Conservation (phyloP, 2,797 vertebrate genomes). For the Peromyscus melanophrys region DNA sequence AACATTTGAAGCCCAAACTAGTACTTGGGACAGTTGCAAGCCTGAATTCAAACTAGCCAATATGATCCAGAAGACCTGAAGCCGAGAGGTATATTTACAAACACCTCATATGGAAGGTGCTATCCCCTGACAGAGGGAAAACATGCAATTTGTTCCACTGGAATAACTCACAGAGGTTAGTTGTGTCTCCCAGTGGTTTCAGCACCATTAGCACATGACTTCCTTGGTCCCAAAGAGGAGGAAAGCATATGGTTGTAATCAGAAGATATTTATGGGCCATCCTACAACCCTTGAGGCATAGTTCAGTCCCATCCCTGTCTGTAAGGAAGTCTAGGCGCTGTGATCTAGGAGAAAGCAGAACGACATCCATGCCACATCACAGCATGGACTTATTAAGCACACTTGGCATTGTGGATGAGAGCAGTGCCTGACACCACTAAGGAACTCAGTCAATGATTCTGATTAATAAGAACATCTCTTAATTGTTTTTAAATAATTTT, state of each 20-base stretch:
- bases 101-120: not conserved
- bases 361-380: too few species aligned
- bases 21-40: not conserved
- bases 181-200: not conserved
- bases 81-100: not conserved
- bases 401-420: not conserved
- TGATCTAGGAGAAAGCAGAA: not conserved
- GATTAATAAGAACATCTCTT: slow-evolving; percentile 11
- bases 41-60: not conserved
- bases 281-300: not conserved
- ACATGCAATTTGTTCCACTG: not conserved
- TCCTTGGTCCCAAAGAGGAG: not conserved
- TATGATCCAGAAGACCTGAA: not conserved
- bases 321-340: not conserved
- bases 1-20: not conserved
- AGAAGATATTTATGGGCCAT: not conserved
- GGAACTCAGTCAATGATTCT: not conserved
- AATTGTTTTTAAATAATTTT: not conserved
- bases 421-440: not conserved
- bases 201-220: not conserved
- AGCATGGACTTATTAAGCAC: not conserved
- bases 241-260: not conserved
- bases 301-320: not conserved
- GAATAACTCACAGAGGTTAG: not conserved
- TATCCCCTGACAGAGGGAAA: not conserved